These are phyloP conservation scores for Poecile montanus DNA, from an alignment of 2,797 vertebrate species.

Conservation along the genomic window DNA sequence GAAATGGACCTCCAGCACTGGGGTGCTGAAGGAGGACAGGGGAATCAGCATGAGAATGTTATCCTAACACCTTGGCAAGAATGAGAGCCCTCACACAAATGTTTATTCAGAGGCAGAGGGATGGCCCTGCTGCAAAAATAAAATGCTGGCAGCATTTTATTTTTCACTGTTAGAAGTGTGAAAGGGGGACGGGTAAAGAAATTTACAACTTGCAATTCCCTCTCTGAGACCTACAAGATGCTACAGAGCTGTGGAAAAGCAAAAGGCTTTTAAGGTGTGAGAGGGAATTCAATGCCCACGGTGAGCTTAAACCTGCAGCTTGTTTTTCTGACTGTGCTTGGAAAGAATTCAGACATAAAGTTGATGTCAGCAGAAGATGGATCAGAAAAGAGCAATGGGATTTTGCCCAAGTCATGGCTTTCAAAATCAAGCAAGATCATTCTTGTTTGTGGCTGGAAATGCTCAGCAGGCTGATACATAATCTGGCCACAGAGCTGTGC, in stretches of 20 bases:
- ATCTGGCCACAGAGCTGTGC: background rate
- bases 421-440: background rate
- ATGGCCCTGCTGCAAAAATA: slow-evolving; percentile 18
- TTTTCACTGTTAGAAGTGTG: slow-evolving; percentile 51
- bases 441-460: background rate
- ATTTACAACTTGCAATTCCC: slow-evolving; percentile 35
- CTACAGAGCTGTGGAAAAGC: background rate
- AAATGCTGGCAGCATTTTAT: slow-evolving; percentile 36
- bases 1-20: slow-evolving; percentile 52
- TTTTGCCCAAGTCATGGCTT: background rate
- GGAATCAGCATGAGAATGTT: slow-evolving; percentile 72
- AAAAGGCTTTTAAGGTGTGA: slow-evolving; percentile 1
- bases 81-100: slow-evolving; percentile 43
- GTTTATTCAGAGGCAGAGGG: slow-evolving; percentile 61
- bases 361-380: background rate
- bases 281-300: background rate
- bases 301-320: slow-evolving; percentile 2
- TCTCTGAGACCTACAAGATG: slow-evolving; percentile 19
- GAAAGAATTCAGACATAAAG: slow-evolving; percentile 6
- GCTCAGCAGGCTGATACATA: background rate
- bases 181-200: slow-evolving; percentile 9
- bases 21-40: slow-evolving; percentile 30
- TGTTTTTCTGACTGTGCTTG: background rate
- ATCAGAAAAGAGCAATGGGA: background rate
- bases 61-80: slow-evolving; percentile 68